Evolutionary conservation across 2,888 invertebrate species (phyloP).

Genomic region (Eledone cirrhosa): DNA sequence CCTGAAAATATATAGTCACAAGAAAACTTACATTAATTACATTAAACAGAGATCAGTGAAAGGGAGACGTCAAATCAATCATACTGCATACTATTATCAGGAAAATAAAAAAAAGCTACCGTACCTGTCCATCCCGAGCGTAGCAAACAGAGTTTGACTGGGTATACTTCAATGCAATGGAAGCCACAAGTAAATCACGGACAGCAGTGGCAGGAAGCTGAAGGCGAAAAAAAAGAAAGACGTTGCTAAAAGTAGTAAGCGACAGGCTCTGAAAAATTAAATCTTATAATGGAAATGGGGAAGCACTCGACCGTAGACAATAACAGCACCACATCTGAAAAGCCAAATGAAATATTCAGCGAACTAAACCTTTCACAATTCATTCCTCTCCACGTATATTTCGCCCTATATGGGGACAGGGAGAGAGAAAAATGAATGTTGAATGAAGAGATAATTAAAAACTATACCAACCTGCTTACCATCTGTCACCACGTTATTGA

Average conservation of each 20-base stretch:
- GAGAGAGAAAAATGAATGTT: background rate
- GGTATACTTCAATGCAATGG: constrained; percentile 95
- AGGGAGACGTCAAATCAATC: background rate
- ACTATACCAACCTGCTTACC: constrained; percentile 70
- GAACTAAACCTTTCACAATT: background rate
- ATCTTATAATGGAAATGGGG: background rate
- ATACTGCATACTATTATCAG: background rate
- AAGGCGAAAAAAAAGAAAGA: constrained; percentile 35
- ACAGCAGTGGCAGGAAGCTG: constrained; percentile 79
- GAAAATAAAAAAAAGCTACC: constrained; percentile 20
- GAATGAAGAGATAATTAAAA: no score
- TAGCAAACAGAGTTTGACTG: constrained; percentile 99
- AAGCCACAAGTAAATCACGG: constrained; percentile 92
- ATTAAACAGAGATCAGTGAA: background rate
- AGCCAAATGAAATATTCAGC: background rate
- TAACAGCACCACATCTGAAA: background rate
- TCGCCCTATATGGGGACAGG: background rate
- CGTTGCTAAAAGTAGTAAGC: background rate
- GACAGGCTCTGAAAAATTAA: background rate
- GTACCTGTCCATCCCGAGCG: constrained; percentile 82
- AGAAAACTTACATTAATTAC: background rate
- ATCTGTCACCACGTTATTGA: constrained; percentile 82
- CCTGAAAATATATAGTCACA: constrained; percentile 69
- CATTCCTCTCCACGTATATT: background rate
- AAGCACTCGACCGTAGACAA: background rate